Evolutionary conservation across 1,140 invertebrate species (phyloP).

Genomic region (Lepidotrigona ventralis): DNA sequence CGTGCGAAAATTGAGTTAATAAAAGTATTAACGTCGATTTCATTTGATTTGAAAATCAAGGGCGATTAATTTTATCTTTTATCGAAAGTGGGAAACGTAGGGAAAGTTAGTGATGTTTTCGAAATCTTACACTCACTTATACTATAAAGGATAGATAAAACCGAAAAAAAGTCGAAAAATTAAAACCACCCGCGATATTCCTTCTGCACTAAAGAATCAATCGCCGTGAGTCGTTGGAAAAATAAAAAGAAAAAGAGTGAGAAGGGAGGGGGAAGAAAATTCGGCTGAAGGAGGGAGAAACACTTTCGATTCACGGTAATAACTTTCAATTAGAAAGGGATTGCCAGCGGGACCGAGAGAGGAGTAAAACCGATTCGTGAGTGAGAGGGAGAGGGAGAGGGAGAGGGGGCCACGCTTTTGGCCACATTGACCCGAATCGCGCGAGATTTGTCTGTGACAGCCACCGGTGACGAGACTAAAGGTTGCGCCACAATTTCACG

Average conservation of each 20-base stretch:
- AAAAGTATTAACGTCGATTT: too few species aligned
- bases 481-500: constrained; percentile 51
- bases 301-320: constrained; percentile 20
- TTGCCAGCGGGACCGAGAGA: neutral
- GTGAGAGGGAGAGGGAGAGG: too few species aligned
- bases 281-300: neutral
- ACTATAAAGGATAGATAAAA: too few species aligned
- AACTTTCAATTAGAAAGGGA: constrained; percentile 1
- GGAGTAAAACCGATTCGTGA: constrained; percentile 4
- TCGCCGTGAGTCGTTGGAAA: neutral
- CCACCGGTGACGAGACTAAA: constrained; percentile 51
- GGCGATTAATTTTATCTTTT: too few species aligned
- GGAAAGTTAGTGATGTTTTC: too few species aligned
- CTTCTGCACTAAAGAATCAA: neutral
- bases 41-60: too few species aligned
- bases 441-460: constrained; percentile 56
- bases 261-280: too few species aligned
- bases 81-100: too few species aligned
- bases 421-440: constrained; percentile 38
- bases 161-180: too few species aligned
- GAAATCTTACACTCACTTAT: too few species aligned
- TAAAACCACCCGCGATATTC: neutral
- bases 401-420: neutral
- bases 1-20: too few species aligned
- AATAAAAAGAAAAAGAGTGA: neutral